Evolutionary conservation across 2,113 vertebrate species (phyloP).

Genomic region (Myotis brandtii): DNA sequence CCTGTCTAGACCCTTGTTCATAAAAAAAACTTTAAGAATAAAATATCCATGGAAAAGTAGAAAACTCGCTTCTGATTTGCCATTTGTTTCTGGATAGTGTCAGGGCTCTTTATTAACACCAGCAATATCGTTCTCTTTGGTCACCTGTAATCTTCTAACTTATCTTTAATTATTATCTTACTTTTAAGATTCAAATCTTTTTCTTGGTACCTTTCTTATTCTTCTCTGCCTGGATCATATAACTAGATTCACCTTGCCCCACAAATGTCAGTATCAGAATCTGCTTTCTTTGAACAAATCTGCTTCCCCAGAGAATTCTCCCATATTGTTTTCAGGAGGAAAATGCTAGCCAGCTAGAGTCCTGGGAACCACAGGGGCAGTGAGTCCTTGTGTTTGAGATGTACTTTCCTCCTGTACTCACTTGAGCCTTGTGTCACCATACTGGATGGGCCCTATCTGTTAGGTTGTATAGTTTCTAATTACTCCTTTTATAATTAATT

Average conservation of each 20-base stretch:
- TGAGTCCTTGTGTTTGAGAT: rapidly evolving
- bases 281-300: background rate
- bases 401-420: rapidly evolving
- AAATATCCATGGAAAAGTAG: background rate
- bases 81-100: background rate
- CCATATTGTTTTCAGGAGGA: background rate
- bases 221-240: background rate
- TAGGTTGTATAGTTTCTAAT: background rate
- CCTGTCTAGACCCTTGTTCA: background rate
- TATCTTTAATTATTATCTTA: background rate
- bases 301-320: background rate
- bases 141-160: background rate
- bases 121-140: background rate
- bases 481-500: background rate
- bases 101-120: background rate
- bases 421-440: background rate
- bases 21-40: background rate
- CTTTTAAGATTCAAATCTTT: background rate
- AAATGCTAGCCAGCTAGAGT: background rate
- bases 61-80: background rate
- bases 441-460: background rate
- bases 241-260: background rate
- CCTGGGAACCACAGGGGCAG: background rate
- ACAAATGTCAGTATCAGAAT: background rate
- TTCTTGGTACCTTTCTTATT: background rate